These are phyloP conservation scores for Ptychochromis oligacanthus DNA, from an alignment of 2,113 vertebrate genomes.

Conservation along the genomic window DNA sequence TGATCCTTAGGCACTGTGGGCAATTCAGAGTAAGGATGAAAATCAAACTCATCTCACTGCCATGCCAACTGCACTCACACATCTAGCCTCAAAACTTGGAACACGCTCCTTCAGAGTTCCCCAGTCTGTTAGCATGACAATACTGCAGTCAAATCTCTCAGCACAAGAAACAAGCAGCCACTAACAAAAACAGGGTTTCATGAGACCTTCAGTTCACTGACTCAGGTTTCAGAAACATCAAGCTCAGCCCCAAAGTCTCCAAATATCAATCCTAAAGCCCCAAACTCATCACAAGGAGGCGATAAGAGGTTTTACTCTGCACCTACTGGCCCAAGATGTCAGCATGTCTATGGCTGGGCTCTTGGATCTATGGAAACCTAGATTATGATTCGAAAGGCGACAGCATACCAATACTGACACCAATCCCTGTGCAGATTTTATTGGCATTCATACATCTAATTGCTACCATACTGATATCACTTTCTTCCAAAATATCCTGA, in stretches of 20 bases:
- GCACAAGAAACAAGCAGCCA: slow-evolving; percentile 33
- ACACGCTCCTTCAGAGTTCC: slow-evolving; percentile 10
- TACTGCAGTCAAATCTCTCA: slow-evolving; percentile 40
- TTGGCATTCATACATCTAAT: slow-evolving; percentile 24
- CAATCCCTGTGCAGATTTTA: slow-evolving; percentile 16
- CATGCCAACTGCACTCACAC: slow-evolving; percentile 48
- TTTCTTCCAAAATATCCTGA: slow-evolving; percentile 1
- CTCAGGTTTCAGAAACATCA: slow-evolving; percentile 50
- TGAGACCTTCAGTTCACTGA: slow-evolving; percentile 59
- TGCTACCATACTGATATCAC: slow-evolving; percentile 17
- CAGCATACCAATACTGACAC: slow-evolving; percentile 15
- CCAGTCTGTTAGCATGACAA: slow-evolving; percentile 59
- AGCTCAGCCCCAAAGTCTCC: slow-evolving; percentile 41
- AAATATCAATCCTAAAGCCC: slow-evolving; percentile 58
- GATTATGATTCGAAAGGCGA: slow-evolving; percentile 35
- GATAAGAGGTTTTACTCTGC: slow-evolving; percentile 33
- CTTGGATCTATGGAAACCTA: slow-evolving; percentile 17
- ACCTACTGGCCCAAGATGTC: slow-evolving; percentile 44
- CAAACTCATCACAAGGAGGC: slow-evolving; percentile 50
- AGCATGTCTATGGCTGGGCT: slow-evolving; percentile 12
- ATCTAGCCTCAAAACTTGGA: slow-evolving; percentile 51
- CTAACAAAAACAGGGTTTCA: slow-evolving; percentile 50
- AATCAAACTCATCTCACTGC: slow-evolving; percentile 48
- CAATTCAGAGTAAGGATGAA: slow-evolving; percentile 39
- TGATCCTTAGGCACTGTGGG: slow-evolving; percentile 31